Conservation (phyloP, 2,888 invertebrate species). For the Saturnia japonica region DNA sequence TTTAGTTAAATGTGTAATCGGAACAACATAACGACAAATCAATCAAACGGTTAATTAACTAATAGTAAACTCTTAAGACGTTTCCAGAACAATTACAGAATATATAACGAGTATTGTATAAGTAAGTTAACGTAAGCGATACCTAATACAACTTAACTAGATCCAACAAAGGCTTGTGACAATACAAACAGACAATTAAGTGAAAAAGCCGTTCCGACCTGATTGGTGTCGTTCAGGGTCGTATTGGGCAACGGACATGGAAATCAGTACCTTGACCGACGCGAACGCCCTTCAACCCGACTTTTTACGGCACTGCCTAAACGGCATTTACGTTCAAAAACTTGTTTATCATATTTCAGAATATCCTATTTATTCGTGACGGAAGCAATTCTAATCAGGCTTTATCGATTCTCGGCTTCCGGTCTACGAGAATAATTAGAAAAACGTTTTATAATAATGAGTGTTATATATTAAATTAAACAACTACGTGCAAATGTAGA, state of each 20-base stretch:
- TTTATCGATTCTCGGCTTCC: not conserved
- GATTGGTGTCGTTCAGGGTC: constrained; percentile 76
- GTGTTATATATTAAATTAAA: too few relatives aligned
- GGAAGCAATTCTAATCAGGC: constrained; percentile 3
- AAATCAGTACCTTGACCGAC: constrained; percentile 74
- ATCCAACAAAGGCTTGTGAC: constrained; percentile 34
- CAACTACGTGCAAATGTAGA: not conserved
- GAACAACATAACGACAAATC: not conserved
- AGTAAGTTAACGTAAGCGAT: constrained; percentile 17
- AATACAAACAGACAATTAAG: constrained; percentile 64
- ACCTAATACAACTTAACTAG: constrained; percentile 23
- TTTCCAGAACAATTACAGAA: not conserved
- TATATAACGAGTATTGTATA: not conserved
- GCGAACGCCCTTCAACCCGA: constrained; percentile 66
- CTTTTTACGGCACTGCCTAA: constrained; percentile 49
- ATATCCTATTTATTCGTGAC: constrained; percentile 1
- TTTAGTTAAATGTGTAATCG: too few relatives aligned
- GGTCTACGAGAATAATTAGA: not conserved
- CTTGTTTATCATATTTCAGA: constrained; percentile 2
- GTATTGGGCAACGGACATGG: constrained; percentile 71
- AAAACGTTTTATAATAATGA: not conserved
- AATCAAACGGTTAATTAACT: not conserved
- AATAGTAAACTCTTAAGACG: not conserved
- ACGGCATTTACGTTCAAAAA: constrained; percentile 33
- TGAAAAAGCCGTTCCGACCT: constrained; percentile 77